Evolutionary conservation across 2,888 invertebrate species (phyloP), one percentile per base, ranked within the genome.

Genomic region (Cyaniris semiargus): DNA sequence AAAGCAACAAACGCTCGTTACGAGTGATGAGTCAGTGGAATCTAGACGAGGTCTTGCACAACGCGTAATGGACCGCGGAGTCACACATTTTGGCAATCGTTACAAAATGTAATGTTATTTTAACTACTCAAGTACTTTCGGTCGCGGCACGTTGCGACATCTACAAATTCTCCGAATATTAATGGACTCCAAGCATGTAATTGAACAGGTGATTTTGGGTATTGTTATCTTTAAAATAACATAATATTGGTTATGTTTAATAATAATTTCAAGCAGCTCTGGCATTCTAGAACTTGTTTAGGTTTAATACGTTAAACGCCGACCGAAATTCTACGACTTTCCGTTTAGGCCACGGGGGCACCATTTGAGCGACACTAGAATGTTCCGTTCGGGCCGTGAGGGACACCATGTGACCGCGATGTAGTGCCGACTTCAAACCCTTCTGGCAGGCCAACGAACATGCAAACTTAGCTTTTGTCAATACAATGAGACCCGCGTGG

Each of bases 81-180:
- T 21, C 34, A 38, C 38, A 38, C 8, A 38, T 38, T 71, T 71
- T 71, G 71, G 71, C 71, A 71, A 71, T 71, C 71, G 71, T 72
- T 72, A 72, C 72, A 21, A 72, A 44, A 72, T 21, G 3, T 34
- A 70, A 31, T 70, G 70, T 3, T 70, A 38, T 34, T 71, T 34
- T 71, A 71, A 71, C 38, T n/a, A 34, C 23, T 10, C 3, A 21
- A 72, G 72, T 44, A 15, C 21, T 60, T 38, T 44, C 13, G 44
- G 31, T 21, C 44, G 44, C 38, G 38, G 4, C 15, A 15, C 5
- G 21, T 34, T 71, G 38, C n/a, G 34, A 38, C 71, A 71, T 38
- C 1, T 8, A 31, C 71, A 38, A 21, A 38, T 38, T 71, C n/a
- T 34, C n/a, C 31, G 8, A n/a, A 60, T 60, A 60, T 60, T 10